phyloP scores from a whole-genome alignment of 1,140 invertebrate species.

The Saxidomus purpurata region DNA sequence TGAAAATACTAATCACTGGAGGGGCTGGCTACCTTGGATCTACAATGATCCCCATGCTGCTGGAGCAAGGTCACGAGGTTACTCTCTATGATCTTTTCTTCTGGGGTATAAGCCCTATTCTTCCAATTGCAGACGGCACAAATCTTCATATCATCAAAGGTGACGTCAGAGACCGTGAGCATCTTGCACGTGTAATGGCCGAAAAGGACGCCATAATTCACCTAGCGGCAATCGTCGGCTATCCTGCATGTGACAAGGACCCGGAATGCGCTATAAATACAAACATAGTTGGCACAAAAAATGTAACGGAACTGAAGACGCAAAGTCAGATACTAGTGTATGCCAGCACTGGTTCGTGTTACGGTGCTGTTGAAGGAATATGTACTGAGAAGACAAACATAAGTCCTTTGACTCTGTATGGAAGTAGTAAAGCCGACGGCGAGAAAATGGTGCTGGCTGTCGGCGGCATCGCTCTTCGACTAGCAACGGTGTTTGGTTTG shows the following conservation, averaged over 20 bases:
- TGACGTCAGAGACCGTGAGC: slow-evolving; percentile 74
- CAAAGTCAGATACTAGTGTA: slow-evolving; percentile 79
- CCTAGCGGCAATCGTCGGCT: slow-evolving; percentile 82
- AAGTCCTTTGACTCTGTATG: slow-evolving; percentile 80
- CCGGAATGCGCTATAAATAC: slow-evolving; percentile 73
- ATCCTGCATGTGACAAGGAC: slow-evolving; percentile 83
- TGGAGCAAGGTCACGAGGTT: slow-evolving; percentile 79
- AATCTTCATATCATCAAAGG: slow-evolving; percentile 76
- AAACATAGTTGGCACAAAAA: slow-evolving; percentile 79
- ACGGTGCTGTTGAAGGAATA: slow-evolving; percentile 79
- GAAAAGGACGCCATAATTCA: slow-evolving; percentile 78
- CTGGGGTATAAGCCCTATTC: slow-evolving; percentile 77
- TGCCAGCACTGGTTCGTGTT: slow-evolving; percentile 82
- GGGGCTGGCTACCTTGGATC: slow-evolving; percentile 81
- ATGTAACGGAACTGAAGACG: slow-evolving; percentile 73
- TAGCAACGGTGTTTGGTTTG: slow-evolving; percentile 83
- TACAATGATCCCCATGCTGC: slow-evolving; percentile 79
- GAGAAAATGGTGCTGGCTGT: slow-evolving; percentile 76
- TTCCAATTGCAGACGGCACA: slow-evolving; percentile 73
- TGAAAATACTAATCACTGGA: slow-evolving; percentile 79
- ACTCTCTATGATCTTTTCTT: slow-evolving; percentile 80
- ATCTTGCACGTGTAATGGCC: slow-evolving; percentile 72
- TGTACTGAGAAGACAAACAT: slow-evolving; percentile 81
- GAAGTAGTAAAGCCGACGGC: slow-evolving; percentile 79
- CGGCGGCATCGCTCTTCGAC: slow-evolving; percentile 77